phyloP scores from a whole-genome alignment of 2,113 vertebrate species.

The Carettochelys insculpta region DNA sequence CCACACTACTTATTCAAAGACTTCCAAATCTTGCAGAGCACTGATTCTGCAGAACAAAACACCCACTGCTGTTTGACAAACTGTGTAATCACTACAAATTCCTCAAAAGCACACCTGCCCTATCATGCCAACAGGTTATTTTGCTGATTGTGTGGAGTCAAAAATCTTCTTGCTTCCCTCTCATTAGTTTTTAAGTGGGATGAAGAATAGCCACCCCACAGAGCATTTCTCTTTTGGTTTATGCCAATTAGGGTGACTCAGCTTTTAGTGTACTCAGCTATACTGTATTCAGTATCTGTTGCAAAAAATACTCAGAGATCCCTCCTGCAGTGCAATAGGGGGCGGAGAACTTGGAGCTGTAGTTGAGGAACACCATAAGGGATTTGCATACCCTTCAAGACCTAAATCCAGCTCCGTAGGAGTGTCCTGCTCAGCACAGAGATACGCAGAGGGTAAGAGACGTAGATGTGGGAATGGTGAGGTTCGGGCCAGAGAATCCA shows the following conservation, averaged over 20 bases:
- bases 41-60: conserved; percentile 39
- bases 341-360: not conserved
- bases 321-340: accelerated
- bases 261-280: conserved; percentile 2
- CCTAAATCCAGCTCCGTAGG: not conserved
- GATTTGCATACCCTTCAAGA: not conserved
- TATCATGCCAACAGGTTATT: conserved; percentile 2
- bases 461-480: not conserved
- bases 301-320: not conserved
- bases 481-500: not conserved
- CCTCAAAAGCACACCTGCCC: not conserved
- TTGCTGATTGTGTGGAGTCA: conserved; percentile 12
- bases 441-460: not conserved
- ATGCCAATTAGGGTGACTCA: conserved; percentile 7
- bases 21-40: conserved; percentile 4
- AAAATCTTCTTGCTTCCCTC: not conserved
- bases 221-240: conserved; percentile 4
- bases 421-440: not conserved
- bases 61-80: conserved; percentile 27
- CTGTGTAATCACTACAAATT: conserved; percentile 5
- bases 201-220: conserved; percentile 28
- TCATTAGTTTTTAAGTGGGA: conserved; percentile 6
- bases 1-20: conserved; percentile 29
- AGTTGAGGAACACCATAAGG: not conserved
- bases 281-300: not conserved